A percentile compares a stretch with the other conserved stretches of the same genome.
Evolutionary conservation across 2,113 vertebrate genomes (phyloP).

Genomic region (Salvelinus sp.): DNA sequence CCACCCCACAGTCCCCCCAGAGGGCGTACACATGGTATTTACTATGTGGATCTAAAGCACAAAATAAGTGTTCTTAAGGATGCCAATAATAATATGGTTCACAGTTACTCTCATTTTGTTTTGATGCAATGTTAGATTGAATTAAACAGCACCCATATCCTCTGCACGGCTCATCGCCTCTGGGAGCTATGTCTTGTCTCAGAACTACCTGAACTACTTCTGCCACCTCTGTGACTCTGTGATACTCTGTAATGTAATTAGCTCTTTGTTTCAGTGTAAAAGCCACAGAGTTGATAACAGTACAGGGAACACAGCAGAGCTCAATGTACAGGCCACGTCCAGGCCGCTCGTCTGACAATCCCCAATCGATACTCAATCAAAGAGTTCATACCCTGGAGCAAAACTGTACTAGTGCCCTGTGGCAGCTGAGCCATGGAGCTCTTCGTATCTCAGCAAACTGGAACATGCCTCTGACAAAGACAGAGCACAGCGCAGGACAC

Average conservation of each 20-base stretch:
- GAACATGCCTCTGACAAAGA: neutral
- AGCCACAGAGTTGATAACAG: neutral
- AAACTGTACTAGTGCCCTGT: neutral
- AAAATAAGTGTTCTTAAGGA: no score
- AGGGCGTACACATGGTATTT: no score
- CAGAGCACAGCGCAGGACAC: neutral
- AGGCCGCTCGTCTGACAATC: conserved; percentile 52
- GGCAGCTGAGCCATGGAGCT: neutral
- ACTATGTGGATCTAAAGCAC: no score
- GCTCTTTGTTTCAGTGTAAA: neutral
- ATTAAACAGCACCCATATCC: no score
- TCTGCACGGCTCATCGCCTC: no score
- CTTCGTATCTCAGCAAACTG: neutral
- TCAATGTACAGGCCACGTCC: conserved; percentile 53
- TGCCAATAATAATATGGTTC: no score
- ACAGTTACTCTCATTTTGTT: no score
- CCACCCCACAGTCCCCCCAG: no score
- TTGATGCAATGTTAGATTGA: no score
- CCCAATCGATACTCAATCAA: conserved; percentile 72
- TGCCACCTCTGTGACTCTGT: neutral
- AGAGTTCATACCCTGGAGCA: conserved; percentile 25
- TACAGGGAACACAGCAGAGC: conserved; percentile 6
- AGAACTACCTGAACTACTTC: neutral
- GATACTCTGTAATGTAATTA: neutral
- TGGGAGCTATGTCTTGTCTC: no score